phyloP scores from a whole-genome alignment of 2,113 vertebrate species.

The Morphnarchus princeps region DNA sequence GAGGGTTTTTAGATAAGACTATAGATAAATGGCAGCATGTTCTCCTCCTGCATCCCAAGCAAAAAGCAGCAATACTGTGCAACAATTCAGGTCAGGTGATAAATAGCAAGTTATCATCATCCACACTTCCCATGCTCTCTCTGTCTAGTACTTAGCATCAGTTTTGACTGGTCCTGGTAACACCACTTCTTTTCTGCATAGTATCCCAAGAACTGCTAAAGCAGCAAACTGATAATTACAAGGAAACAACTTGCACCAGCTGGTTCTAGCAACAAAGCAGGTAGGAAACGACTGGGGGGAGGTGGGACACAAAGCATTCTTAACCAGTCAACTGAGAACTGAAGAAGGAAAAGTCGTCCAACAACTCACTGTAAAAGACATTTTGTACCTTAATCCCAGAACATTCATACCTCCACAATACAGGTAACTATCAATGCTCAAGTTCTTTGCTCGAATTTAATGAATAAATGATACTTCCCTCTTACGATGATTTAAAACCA shows the following conservation, averaged over 20 bases:
- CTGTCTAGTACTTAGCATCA: background rate
- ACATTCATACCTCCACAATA: background rate
- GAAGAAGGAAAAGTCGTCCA: background rate
- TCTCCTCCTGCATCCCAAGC: background rate
- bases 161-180: background rate
- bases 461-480: background rate
- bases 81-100: background rate
- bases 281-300: background rate
- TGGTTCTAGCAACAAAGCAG: background rate
- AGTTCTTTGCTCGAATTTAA: background rate
- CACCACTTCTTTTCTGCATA: background rate
- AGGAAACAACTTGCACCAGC: background rate
- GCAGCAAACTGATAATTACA: background rate
- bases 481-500: background rate
- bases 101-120: background rate
- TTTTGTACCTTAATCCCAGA: background rate
- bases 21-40: background rate
- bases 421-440: background rate
- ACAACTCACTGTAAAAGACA: background rate
- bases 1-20: background rate
- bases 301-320: background rate
- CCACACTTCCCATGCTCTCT: background rate
- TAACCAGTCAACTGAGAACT: background rate
- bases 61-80: background rate
- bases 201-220: background rate